Percentiles rank a stretch among this genome's conserved stretches.
Evolutionary conservation across 2,113 vertebrate species (phyloP).

Genomic region (Aldabrachelys gigantea): DNA sequence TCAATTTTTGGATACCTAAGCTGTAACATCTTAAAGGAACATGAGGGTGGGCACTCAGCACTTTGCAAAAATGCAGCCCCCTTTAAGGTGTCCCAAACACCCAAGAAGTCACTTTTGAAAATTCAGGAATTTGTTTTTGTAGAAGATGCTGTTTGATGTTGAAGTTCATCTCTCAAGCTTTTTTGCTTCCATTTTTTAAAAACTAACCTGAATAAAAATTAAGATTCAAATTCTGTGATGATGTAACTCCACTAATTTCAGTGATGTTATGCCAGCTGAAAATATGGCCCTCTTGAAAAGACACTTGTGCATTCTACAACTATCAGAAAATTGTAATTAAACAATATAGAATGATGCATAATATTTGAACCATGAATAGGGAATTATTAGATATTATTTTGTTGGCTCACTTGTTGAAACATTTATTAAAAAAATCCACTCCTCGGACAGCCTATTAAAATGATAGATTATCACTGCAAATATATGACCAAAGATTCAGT

Average conservation of each 20-base stretch:
- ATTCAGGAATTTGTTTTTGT: background rate
- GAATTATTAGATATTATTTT: conserved; percentile 67
- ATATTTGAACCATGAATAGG: conserved; percentile 45
- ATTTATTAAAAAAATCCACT: conserved; percentile 55
- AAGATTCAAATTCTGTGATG: background rate
- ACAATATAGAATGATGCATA: conserved; percentile 30
- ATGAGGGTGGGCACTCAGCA: background rate
- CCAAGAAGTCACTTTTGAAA: background rate
- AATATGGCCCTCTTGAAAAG: background rate
- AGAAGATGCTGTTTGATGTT: background rate
- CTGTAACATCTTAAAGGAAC: background rate
- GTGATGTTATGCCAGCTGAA: background rate
- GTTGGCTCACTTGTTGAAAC: conserved; percentile 61
- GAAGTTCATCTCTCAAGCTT: background rate
- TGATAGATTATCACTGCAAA: conserved; percentile 69
- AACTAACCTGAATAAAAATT: conserved; percentile 1
- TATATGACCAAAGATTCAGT: conserved; percentile 71
- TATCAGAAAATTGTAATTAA: conserved; percentile 58
- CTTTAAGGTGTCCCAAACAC: background rate
- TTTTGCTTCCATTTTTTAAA: background rate
- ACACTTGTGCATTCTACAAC: background rate
- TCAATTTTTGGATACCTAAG: background rate
- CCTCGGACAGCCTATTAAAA: conserved; percentile 68
- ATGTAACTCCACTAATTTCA: rapidly evolving
- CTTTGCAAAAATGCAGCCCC: background rate